These are phyloP conservation scores for Oenanthe oenanthe DNA, from an alignment of 2,113 vertebrate genomes.

Conservation along the genomic window DNA sequence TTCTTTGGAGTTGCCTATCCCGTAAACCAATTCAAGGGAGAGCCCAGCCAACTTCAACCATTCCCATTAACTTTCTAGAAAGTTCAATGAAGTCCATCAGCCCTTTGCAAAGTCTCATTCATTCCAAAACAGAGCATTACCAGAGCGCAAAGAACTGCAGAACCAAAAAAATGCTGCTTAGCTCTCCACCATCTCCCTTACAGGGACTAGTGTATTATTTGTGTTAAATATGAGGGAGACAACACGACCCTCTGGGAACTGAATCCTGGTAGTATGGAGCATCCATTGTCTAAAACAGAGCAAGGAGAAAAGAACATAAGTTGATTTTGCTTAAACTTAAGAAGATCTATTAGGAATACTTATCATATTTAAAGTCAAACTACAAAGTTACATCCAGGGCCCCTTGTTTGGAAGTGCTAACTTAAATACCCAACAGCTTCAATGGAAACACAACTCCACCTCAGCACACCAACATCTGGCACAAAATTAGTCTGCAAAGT, in stretches of 20 bases:
- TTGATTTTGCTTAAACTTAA: neutral
- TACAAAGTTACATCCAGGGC: neutral
- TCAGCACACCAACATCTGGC: neutral
- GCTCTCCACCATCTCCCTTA: neutral
- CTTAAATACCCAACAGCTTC: neutral
- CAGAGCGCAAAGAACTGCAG: neutral
- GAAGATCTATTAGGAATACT: neutral
- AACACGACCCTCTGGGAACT: neutral
- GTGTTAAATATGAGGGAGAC: neutral
- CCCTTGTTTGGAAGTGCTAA: neutral
- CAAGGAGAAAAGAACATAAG: neutral
- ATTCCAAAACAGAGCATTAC: neutral
- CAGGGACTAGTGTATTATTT: rapidly evolving
- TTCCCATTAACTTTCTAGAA: neutral
- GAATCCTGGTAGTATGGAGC: neutral
- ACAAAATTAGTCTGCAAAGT: neutral
- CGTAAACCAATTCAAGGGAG: neutral
- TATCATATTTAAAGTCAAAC: neutral
- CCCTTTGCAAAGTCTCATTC: neutral
- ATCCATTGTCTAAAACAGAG: neutral
- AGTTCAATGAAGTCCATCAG: neutral
- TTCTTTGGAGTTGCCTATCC: neutral
- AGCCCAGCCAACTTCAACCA: neutral
- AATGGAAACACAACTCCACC: neutral
- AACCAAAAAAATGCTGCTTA: neutral